phyloP scores from a whole-genome alignment of 2,113 vertebrate species.

The Taxidea taxus region DNA sequence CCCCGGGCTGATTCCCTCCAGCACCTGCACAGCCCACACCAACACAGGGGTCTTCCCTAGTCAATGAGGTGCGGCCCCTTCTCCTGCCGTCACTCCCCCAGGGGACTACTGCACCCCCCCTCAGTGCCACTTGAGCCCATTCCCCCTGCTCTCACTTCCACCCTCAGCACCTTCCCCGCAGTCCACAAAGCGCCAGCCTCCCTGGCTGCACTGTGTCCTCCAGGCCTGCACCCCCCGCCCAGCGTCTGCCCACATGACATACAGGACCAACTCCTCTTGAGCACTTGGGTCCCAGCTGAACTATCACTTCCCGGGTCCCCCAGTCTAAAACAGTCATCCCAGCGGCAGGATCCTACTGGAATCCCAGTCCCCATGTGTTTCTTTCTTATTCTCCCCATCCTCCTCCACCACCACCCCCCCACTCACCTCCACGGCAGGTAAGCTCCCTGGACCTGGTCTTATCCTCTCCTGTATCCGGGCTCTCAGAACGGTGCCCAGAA shows the following conservation, averaged over 20 bases:
- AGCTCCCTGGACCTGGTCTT: not conserved
- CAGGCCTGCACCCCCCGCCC: not conserved
- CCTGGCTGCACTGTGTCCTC: not conserved
- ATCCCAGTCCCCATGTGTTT: not conserved
- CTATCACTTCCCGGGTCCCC: not conserved
- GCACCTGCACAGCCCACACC: not conserved
- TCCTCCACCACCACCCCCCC: no score
- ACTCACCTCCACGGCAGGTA: not conserved
- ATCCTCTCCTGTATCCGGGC: not conserved
- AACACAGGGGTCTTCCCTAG: not conserved
- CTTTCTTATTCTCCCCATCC: not conserved
- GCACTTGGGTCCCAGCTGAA: not conserved
- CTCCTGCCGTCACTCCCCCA: not conserved
- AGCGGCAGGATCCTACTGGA: not conserved
- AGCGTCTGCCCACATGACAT: not conserved
- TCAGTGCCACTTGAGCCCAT: not conserved
- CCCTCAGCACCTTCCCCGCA: not conserved
- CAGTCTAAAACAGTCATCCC: not conserved
- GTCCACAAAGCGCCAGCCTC: fast-evolving
- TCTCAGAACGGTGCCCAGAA: not conserved
- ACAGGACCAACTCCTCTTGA: not conserved
- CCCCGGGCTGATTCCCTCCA: fast-evolving
- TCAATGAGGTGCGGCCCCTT: not conserved
- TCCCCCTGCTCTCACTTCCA: no score
- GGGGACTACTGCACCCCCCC: not conserved